Percentiles rank a stretch among this genome's conserved stretches.
These are phyloP conservation scores for Magallana ariakensis DNA, from an alignment of 1,140 invertebrate species.

Conservation along the genomic window DNA sequence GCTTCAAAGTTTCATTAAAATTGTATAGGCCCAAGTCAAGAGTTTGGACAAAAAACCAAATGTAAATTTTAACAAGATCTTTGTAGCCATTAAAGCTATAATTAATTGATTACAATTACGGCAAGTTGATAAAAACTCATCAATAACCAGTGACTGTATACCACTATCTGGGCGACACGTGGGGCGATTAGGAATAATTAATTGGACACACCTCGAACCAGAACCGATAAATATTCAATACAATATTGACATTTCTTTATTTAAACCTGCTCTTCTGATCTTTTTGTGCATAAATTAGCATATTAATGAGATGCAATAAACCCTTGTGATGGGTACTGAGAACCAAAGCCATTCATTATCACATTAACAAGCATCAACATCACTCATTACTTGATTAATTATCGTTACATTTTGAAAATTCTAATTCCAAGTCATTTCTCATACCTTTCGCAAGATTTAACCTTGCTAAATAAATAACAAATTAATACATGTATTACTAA, in stretches of 20 bases:
- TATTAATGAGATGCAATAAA: slow-evolving; percentile 17
- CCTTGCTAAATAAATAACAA: no score
- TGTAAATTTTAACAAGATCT: neutral
- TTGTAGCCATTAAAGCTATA: neutral
- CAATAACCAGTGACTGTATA: neutral
- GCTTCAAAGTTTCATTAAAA: neutral
- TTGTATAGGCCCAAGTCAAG: neutral
- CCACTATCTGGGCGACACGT: neutral
- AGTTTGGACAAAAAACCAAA: neutral
- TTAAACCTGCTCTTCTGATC: slow-evolving; percentile 36
- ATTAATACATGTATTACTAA: no score
- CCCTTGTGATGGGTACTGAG: neutral
- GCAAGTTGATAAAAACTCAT: slow-evolving; percentile 18
- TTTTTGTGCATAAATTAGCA: slow-evolving; percentile 32
- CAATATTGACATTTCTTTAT: slow-evolving; percentile 35
- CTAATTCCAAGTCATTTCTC: neutral
- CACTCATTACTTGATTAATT: slow-evolving; percentile 38
- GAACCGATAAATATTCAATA: slow-evolving; percentile 35
- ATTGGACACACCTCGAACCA: slow-evolving; percentile 24
- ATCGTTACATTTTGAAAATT: neutral
- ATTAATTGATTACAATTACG: neutral
- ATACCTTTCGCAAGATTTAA: neutral
- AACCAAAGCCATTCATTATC: neutral
- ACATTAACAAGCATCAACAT: slow-evolving; percentile 6
- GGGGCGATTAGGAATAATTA: slow-evolving; percentile 32